phyloP scores from a whole-genome alignment of 2,113 vertebrate species.

The Cynopterus brachyotis region DNA sequence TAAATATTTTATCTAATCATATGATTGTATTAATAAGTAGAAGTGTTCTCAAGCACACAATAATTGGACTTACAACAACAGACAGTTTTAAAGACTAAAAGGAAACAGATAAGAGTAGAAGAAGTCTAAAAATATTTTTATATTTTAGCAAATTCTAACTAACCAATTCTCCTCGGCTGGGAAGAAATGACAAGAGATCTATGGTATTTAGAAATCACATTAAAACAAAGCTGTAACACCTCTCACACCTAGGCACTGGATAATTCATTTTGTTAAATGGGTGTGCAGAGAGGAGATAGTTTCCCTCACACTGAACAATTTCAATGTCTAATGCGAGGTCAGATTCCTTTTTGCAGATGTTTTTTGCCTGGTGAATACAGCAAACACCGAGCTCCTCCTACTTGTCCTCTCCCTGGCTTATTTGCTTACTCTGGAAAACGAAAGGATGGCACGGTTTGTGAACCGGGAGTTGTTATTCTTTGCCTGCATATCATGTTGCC shows the following conservation, averaged over 20 bases:
- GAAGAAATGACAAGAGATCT: conserved; percentile 25
- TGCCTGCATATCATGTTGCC: conserved; percentile 73
- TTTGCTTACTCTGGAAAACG: conserved; percentile 79
- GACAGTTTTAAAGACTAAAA: neutral
- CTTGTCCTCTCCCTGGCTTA: conserved; percentile 62
- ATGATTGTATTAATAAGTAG: neutral
- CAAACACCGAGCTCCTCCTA: neutral
- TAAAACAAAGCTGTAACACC: conserved; percentile 28
- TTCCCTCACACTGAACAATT: conserved; percentile 51
- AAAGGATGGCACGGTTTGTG: conserved; percentile 71
- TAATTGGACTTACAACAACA: conserved; percentile 16
- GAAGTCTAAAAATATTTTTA: conserved; percentile 26
- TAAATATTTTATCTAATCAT: neutral
- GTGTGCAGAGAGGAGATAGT: neutral
- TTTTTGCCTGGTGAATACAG: conserved; percentile 46
- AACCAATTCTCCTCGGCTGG: neutral
- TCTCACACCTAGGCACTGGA: neutral
- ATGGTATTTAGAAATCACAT: conserved; percentile 21
- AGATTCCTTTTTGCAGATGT: conserved; percentile 39
- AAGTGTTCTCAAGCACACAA: neutral
- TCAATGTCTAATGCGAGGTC: conserved; percentile 57
- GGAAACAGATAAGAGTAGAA: neutral
- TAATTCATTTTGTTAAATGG: conserved; percentile 25
- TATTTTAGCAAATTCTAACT: neutral
- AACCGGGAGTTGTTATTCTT: conserved; percentile 73